These are phyloP conservation scores for Bombus breviceps DNA, from an alignment of 1,140 invertebrate species.

Conservation along the genomic window DNA sequence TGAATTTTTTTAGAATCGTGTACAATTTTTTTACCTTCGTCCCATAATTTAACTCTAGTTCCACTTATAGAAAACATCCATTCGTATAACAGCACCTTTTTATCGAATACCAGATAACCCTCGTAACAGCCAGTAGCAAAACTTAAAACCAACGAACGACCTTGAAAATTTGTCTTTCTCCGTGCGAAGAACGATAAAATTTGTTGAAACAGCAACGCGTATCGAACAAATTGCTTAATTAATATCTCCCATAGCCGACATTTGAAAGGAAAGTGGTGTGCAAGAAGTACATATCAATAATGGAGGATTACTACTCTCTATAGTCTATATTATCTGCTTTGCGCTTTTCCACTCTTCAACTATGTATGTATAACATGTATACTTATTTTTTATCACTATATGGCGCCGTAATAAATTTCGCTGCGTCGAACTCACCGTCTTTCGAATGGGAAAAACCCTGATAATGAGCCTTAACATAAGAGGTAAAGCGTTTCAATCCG, in stretches of 20 bases:
- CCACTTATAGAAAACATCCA: background rate
- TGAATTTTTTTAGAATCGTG: no score
- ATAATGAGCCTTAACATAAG: slow-evolving; percentile 20
- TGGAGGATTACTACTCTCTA: no score
- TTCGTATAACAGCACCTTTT: background rate
- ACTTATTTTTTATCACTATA: background rate
- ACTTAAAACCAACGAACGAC: background rate
- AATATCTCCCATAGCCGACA: background rate
- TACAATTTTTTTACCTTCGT: background rate
- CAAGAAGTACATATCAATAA: background rate
- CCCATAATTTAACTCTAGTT: background rate
- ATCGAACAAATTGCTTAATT: background rate
- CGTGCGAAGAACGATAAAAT: no score
- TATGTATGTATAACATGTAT: no score
- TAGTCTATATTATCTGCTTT: background rate
- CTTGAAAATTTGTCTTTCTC: background rate
- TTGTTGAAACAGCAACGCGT: no score
- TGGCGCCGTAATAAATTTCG: slow-evolving; percentile 10
- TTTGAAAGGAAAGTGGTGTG: background rate
- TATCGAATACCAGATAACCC: background rate
- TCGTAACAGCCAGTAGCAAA: background rate
- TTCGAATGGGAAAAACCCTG: background rate
- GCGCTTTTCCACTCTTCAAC: background rate
- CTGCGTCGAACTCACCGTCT: no score
- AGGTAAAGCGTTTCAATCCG: background rate